Base-by-base conservation (phyloP, 2,888 invertebrate species). In the Dasypolia templi region DNA sequence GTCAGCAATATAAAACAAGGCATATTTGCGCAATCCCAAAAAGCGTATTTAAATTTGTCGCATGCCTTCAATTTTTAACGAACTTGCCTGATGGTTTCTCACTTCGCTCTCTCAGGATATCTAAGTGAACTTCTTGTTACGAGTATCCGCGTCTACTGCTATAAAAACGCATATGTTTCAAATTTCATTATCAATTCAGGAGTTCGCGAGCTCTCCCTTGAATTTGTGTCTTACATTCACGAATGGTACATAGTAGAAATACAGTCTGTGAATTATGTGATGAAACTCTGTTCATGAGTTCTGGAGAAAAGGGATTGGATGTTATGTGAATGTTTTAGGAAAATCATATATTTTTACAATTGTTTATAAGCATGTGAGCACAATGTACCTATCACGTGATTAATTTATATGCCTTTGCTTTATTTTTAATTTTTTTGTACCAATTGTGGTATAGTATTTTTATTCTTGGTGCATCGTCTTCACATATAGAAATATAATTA, bases 111-210 rank as follows among this genome's bases (percentile, higher is more conserved):
- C 55, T 29, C 42, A 35, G n/a, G 32, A 35, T 63, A 64, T 72
- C 14, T 66, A 17, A 35, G 19, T 22, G 6, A 72, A 65, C 19
- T 53, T 67, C 39, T 72, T 26, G 46, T 17, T 63, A n/a, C n/a
- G n/a, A n/a, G n/a, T n/a, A 9, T 51, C 49, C 3, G 32, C 22
- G 75, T 66, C 79, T 71, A 51, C 49, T 35, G 72, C 39, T 42
- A 56, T 81, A 75, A 84, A 83, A 84, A 71, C 39, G 70, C 67
- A 49, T 70, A 81, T 81, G 71, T 84, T 78, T 78, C 71, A 75
- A 61, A 69, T 74, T 61, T 72, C 82, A 84, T 84, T 75, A 83
- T 73, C 62, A 69, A 83, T 83, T 79, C 75, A 84, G 56, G 62
- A 59, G 51, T 73, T 75, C 11, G 44, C 46, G 72, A 56, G 51